Base-by-base conservation (phyloP, 2,797 vertebrate species). In the Helicolenus hilgendorfi region DNA sequence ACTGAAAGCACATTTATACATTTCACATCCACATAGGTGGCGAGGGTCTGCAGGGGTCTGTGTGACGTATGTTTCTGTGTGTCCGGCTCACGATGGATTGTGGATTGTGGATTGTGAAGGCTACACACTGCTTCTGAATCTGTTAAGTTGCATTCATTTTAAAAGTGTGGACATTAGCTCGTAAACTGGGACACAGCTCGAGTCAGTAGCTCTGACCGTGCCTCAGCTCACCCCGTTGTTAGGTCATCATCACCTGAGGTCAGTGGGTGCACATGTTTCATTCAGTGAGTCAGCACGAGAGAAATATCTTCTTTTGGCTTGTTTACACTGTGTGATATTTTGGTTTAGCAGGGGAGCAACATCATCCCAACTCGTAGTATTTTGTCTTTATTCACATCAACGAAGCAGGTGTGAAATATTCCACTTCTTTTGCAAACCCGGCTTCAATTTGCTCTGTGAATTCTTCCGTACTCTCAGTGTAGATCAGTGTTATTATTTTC, bases 211-310 rank as follows among this genome's bases (percentile, higher is more conserved):
- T 33, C 33, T 24, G 55, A 55, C 27, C 18, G 11, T 38, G 56
- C 49, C 49, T 64, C 31, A 9, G 59, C 11, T 72, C 53, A 31
- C 24, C 74, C 31, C 7, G 3, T 10, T 36, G 49, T 83, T 31
- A 72, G 69, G 20, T 80, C 82, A 81, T 38, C 74, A 53, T 71
- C 77, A 35, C 89, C 89, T 77, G 53, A 84, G 87, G 90, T 70
- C 77, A 65, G 75, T 72, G 77, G 73, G 84, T 78, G 53, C 75
- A 49, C 20, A 49, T 55, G 60, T 65, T 87, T 84, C 70, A 81
- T 83, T 77, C 76, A 79, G 70, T 84, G 77, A 86, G 70, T 89
- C 82, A 82, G 29, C 81, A 18, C 15, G 11, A 58, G 45, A 59
- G 29, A 72, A 77, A 20, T 15, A 38, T 63, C 22, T 74, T 72